Evolutionary conservation across 1,140 invertebrate genomes (phyloP).

Genomic region (Ceratosolen fusciceps): DNA sequence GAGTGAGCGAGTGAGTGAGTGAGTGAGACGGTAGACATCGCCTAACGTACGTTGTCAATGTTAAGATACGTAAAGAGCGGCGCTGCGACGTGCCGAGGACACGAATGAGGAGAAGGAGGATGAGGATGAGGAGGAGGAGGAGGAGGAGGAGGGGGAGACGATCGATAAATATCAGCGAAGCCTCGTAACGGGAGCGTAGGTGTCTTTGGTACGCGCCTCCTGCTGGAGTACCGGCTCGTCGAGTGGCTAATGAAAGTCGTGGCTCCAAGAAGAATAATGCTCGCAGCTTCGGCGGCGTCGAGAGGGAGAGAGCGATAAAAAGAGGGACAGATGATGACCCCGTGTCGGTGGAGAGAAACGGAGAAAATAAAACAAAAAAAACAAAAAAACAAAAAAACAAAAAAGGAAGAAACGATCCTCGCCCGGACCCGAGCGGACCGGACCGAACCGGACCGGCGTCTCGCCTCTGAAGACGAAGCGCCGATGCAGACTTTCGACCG

Average conservation of each 20-base stretch:
- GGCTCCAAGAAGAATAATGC: constrained; percentile 32
- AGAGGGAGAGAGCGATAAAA: constrained; percentile 21
- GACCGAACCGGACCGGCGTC: constrained; percentile 8
- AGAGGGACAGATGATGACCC: constrained; percentile 10
- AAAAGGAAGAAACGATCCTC: not conserved
- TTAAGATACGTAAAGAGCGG: no score
- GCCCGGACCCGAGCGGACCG: no score
- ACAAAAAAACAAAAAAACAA: not conserved
- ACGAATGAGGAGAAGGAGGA: no score
- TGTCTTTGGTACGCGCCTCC: not conserved
- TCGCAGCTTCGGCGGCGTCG: constrained; percentile 6
- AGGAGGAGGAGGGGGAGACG: not conserved
- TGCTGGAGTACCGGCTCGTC: not conserved
- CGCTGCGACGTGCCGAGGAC: no score
- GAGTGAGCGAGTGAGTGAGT: no score
- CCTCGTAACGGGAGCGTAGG: not conserved
- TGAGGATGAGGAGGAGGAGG: no score
- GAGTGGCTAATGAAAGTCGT: constrained; percentile 34
- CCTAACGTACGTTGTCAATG: no score
- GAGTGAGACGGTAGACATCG: no score
- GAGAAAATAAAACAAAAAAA: constrained; percentile 8
- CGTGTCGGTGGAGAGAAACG: no score
- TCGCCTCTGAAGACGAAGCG: constrained; percentile 12
- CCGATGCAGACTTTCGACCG: constrained; percentile 14
- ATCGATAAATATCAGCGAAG: not conserved